Evolutionary conservation across 2,113 vertebrate species (phyloP), one percentile per base, ranked within the genome.

Genomic region (Thinocorus orbignyianus): DNA sequence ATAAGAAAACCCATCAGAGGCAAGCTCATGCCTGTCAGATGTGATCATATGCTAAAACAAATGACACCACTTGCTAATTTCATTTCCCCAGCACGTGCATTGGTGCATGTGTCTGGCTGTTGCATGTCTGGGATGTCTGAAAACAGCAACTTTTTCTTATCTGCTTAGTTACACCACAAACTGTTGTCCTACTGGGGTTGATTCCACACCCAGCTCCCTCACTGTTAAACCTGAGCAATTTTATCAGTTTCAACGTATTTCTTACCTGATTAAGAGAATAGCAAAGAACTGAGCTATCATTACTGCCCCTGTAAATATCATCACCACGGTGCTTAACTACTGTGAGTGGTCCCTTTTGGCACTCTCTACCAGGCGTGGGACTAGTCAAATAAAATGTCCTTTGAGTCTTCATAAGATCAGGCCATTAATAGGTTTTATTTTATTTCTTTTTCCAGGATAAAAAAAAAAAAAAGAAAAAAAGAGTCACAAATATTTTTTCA

Each of bases 31-130:
- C 62, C 54, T 74, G 93, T 94, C 89, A 93, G 84, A 92, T 92
- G 61, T 62, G 73, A 87, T 92, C 86, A 66, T 88, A 51, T 24
- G 23, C 64, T 77, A 86, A 93, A 92, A 64, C 64, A 95, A 95
- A 90, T 73, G 51, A 90, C 58, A 66, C 33, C 35, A n/a, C 82
- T 93, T 65, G 57, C 55, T 95, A 93, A 86, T 87, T 93, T 55
- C 42, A 86, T 91, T 96, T 96, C 78, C 78, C 79, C 52, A 62
- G n/a, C 62, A 78, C 0, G 4, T 71, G 66, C 41, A 42, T 24
- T 42, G 65, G 13, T 60, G 46, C 17, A 0, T 80, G 60, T 48
- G 15, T 76, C 81, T 72, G 70, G 39, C 31, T 84, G 30, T 48
- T 85, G 30, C 16, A 16, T 52, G 30, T 30, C 62, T 49, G 69